Evolutionary conservation across 2,888 invertebrate genomes (phyloP).

Genomic region (Dysmachus trigonus): DNA sequence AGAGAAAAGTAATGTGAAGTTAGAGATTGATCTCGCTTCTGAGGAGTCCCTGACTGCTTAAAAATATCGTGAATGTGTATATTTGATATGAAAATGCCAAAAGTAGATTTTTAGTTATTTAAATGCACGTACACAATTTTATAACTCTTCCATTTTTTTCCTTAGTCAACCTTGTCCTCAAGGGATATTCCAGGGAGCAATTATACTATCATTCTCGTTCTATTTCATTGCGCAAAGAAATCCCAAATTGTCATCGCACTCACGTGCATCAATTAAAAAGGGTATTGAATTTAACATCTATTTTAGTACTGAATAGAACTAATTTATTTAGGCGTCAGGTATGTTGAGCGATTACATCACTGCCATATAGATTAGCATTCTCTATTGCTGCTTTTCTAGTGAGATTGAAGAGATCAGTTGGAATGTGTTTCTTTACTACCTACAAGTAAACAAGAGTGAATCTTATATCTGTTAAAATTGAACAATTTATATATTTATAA

Average conservation of each 20-base stretch:
- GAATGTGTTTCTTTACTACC: not conserved
- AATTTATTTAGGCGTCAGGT: not conserved
- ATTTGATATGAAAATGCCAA: slow-evolving; percentile 37
- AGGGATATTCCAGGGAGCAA: not conserved
- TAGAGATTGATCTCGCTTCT: not conserved
- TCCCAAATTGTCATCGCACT: not conserved
- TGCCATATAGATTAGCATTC: slow-evolving; percentile 10
- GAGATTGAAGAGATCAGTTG: not conserved
- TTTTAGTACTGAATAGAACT: not conserved
- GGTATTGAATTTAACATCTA: not conserved
- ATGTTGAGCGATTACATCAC: slow-evolving; percentile 11
- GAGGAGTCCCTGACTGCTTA: not conserved
- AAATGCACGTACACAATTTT: slow-evolving; percentile 6
- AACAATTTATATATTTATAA: not conserved
- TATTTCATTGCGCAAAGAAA: not conserved
- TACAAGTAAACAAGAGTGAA: not conserved
- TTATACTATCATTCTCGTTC: not conserved
- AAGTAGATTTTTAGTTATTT: slow-evolving; percentile 28
- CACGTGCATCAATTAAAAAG: not conserved
- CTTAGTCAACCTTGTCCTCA: not conserved
- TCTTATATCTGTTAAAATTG: not conserved
- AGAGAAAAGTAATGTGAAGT: not conserved
- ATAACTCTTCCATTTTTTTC: slow-evolving; percentile 28
- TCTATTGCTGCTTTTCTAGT: not conserved
- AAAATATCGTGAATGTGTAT: slow-evolving; percentile 8